A percentile compares a stretch with the other conserved stretches of the same genome.
Conservation (phyloP, 2,797 vertebrate species). For the Dicrostonyx torquatus region DNA sequence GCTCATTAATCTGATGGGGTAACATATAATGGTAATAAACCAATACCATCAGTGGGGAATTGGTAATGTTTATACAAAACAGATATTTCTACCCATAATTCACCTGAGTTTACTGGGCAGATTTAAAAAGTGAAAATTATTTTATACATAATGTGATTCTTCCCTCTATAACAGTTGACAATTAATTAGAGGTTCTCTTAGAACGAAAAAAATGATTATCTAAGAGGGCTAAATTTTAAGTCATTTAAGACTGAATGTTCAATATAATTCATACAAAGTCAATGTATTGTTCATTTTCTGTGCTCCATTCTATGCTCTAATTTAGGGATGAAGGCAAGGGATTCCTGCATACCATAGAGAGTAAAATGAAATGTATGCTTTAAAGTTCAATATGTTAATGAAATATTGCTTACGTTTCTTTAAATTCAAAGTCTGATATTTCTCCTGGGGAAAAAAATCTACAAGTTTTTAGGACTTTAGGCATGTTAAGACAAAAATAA, state of each 20-base stretch:
- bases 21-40: neutral
- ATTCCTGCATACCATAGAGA: neutral
- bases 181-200: neutral
- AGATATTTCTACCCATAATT: neutral
- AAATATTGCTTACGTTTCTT: neutral
- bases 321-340: neutral
- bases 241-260: neutral
- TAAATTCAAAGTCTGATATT: constrained; percentile 6
- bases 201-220: neutral
- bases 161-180: neutral
- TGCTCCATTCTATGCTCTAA: neutral
- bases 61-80: neutral
- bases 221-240: neutral
- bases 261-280: neutral
- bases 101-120: neutral
- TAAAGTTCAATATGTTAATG: neutral
- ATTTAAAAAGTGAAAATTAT: neutral
- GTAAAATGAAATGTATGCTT: neutral
- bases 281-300: neutral
- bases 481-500: neutral
- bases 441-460: neutral
- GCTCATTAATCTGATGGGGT: neutral
- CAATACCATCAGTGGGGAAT: neutral
- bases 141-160: neutral
- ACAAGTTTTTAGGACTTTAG: neutral